Base-by-base conservation (phyloP, 1,140 invertebrate species). In the Papilio aristodemus region DNA sequence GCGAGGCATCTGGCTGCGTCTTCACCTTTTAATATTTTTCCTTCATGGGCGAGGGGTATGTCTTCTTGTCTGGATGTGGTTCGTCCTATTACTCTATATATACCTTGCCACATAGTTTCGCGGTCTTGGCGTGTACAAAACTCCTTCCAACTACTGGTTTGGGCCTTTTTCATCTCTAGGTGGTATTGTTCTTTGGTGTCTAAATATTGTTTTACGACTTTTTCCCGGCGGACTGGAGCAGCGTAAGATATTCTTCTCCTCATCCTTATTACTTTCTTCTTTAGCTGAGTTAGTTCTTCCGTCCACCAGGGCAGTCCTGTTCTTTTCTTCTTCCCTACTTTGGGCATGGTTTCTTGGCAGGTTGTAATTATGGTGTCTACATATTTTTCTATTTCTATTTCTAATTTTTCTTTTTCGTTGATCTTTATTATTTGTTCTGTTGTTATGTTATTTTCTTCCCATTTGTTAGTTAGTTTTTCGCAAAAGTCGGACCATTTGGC, bases 281-380 rank as follows among this genome's bases (percentile, higher is more conserved):
- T 54, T n/a, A 54, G 14, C 5, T 0, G 0, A 22, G 50, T 8
- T n/a, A 54, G 50, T 10, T 22, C 14, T 54, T 54, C 50, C 4
- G 14, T 8, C 50, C 50, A 54, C 27, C 50, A 54, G 11, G 50
- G 50, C 50, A 17, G 5, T 54, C 50, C 50, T 54, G 14, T 17
- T 14, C 50, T 17, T 22, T 10, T 17, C 10, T 5, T 19, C 50
- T 17, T 10, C 14, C 19, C 50, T 14, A 54, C 14, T 14, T 19
- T 22, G 3, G 50, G 19, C 14, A 54, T 3, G 2, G 6, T 10
- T 54, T 17, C 19, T 13, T 54, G 14, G 14, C 14, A 54, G 14
- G 14, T 14, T 14, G 17, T 14, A 6, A 8, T 14, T 10, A 19
- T 10, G 50, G 50, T 10, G 6, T 17, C 14, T 5, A 54, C 50